Conservation (phyloP, 2,888 invertebrate species). For the Eurytoma adleriae region DNA sequence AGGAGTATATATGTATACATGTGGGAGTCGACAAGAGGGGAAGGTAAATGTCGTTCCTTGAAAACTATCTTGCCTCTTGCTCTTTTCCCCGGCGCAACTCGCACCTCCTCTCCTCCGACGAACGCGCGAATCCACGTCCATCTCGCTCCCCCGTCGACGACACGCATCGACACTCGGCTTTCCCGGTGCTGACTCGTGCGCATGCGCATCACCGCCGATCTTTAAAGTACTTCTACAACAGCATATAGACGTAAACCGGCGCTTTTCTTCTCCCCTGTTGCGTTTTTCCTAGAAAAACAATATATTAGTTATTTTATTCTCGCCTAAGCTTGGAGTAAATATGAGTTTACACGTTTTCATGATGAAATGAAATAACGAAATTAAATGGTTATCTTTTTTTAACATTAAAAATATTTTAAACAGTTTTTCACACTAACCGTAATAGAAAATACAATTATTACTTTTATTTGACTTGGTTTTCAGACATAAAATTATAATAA, state of each 20-base stretch:
- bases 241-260: neutral
- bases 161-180: neutral
- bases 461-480: too few relatives aligned
- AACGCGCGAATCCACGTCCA: neutral
- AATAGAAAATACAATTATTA: too few relatives aligned
- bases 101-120: slow-evolving; percentile 27
- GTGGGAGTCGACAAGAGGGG: slow-evolving; percentile 20
- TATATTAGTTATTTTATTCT: too few relatives aligned
- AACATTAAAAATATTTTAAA: too few relatives aligned
- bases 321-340: too few relatives aligned
- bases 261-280: too few relatives aligned
- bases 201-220: neutral
- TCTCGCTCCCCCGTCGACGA: neutral
- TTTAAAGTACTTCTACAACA: slow-evolving; percentile 26
- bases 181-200: slow-evolving; percentile 28
- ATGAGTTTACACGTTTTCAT: too few relatives aligned
- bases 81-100: slow-evolving; percentile 31
- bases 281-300: too few relatives aligned
- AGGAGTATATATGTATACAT: neutral
- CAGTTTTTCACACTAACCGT: too few relatives aligned
- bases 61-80: slow-evolving; percentile 53
- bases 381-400: too few relatives aligned
- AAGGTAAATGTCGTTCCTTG: slow-evolving; percentile 56
- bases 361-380: too few relatives aligned
- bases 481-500: too few relatives aligned